Conservation (phyloP, 2,113 vertebrate species). For the Etheostoma cragini region DNA sequence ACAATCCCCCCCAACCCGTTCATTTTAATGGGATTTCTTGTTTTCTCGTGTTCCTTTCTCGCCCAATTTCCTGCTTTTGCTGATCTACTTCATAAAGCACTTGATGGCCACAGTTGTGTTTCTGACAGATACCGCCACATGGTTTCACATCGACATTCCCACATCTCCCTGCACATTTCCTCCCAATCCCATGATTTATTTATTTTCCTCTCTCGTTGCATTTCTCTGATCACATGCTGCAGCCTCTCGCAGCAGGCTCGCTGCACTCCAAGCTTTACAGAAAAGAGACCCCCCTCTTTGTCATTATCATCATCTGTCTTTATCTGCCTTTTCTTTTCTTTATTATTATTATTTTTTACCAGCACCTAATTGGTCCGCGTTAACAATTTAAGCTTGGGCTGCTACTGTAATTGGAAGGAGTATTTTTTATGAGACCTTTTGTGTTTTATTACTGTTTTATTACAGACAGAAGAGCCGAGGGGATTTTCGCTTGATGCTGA, state of each 20-base stretch:
- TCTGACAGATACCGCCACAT: constrained; percentile 51
- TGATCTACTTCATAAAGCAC: constrained; percentile 22
- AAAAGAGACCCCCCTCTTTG: constrained; percentile 18
- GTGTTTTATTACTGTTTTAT: constrained; percentile 65
- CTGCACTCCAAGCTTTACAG: constrained; percentile 8
- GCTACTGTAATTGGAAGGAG: constrained; percentile 52
- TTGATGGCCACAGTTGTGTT: constrained; percentile 5
- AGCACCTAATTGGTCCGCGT: constrained; percentile 34
- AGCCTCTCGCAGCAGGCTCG: constrained; percentile 21
- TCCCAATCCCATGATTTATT: constrained; percentile 59
- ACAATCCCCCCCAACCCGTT: background rate
- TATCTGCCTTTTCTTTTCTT: constrained; percentile 32
- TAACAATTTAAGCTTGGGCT: constrained; percentile 29
- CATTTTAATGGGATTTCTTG: constrained; percentile 6
- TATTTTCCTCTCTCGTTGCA: constrained; percentile 15
- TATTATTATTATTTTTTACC: constrained; percentile 22
- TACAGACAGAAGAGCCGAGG: constrained; percentile 46
- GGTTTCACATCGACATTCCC: constrained; percentile 50
- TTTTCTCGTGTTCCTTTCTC: constrained; percentile 16
- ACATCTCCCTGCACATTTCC: constrained; percentile 62
- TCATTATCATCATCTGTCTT: constrained; percentile 47
- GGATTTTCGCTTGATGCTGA: constrained; percentile 42
- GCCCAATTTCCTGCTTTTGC: constrained; percentile 34
- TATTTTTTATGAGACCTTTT: constrained; percentile 47
- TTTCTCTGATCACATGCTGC: background rate